A percentile compares a stretch with the other conserved stretches of the same genome.
Conservation (phyloP, 2,113 vertebrate genomes). For the Pelobates fuscus region DNA sequence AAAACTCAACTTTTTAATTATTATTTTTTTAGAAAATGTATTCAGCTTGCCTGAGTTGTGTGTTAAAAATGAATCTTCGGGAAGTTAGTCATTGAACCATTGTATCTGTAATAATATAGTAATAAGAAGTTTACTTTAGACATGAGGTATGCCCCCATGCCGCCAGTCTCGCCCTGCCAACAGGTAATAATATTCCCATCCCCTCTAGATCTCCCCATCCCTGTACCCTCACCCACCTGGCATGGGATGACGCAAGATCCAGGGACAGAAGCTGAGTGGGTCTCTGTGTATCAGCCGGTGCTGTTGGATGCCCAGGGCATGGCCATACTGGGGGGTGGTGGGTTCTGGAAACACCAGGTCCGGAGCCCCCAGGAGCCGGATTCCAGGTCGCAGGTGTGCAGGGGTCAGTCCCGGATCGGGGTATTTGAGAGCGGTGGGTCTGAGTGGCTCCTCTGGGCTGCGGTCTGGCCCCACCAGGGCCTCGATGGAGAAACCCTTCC, state of each 20-base stretch:
- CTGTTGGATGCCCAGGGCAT: constrained; percentile 36
- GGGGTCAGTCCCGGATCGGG: background rate
- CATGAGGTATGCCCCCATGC: too few relatives aligned
- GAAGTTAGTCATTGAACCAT: too few relatives aligned
- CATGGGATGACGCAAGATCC: constrained; percentile 1
- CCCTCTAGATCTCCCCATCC: too few relatives aligned
- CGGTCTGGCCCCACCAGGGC: constrained; percentile 75
- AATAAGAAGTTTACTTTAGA: too few relatives aligned
- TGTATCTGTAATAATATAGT: too few relatives aligned
- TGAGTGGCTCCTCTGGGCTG: constrained; percentile 54
- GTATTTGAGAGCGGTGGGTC: constrained; percentile 63
- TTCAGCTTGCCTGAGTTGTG: too few relatives aligned
- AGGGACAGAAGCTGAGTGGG: background rate
- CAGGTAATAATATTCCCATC: too few relatives aligned
- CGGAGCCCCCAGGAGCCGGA: constrained; percentile 47
- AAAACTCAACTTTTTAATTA: too few relatives aligned
- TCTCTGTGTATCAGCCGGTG: constrained; percentile 42
- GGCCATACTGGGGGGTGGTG: constrained; percentile 56
- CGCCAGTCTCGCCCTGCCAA: too few relatives aligned
- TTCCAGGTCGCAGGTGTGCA: background rate
- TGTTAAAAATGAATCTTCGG: too few relatives aligned
- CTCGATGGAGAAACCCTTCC: constrained; percentile 74
- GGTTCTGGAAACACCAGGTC: constrained; percentile 73
- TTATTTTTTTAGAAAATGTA: too few relatives aligned
- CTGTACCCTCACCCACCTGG: constrained; percentile 5